Base-by-base conservation (phyloP, 2,113 vertebrate genomes). In the Rissa tridactyla region DNA sequence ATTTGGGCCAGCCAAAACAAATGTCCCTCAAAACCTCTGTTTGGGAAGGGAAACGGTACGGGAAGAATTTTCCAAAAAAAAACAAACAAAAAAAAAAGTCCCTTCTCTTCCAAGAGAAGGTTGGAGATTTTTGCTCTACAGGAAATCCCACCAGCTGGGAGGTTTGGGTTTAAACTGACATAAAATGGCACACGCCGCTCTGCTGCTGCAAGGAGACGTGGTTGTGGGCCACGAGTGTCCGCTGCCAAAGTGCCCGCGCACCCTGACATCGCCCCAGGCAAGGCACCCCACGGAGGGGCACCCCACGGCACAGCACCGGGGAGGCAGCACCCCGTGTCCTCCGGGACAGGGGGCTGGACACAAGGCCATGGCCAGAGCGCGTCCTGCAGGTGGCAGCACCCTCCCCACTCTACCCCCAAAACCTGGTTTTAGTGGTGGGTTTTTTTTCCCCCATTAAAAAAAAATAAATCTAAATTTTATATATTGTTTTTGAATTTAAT, bases 161-260 rank as follows among this genome's bases (percentile, higher is more conserved):
- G 65, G 34, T 87, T 89, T 95, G 87, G 34, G 55, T 84, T 92
- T 84, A 57, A 89, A 76, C 26, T 0, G 40, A 20, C 32, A 29
- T 18, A 23, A 86, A 86, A 64, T 4, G 4, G 72, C 30, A 70
- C 55, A 42, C 1, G 0, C 34, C 51, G 76, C 38, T 82, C 70
- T 18, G 0, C 11, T 85, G 91, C 82, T 30, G 68, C 91, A 89
- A 77, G 58, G 44, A 3, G 72, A 78, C 0, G 0, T 25, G 30
- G 52, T 1, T 5, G 6, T n/a, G 55, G 69, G 42, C 61, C 40
- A n/a, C 0, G 5, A 72, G 25, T 1, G 2, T 66, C 40, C 38
- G 58, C 58, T 34, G 3, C 23, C 9, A 15, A 54, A 66, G n/a
- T 5, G 3, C 13, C 66, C 25, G 9, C 15, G 8, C 36, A 13